phyloP scores from a whole-genome alignment of 2,797 vertebrate genomes.

The Chloroceryle inda region DNA sequence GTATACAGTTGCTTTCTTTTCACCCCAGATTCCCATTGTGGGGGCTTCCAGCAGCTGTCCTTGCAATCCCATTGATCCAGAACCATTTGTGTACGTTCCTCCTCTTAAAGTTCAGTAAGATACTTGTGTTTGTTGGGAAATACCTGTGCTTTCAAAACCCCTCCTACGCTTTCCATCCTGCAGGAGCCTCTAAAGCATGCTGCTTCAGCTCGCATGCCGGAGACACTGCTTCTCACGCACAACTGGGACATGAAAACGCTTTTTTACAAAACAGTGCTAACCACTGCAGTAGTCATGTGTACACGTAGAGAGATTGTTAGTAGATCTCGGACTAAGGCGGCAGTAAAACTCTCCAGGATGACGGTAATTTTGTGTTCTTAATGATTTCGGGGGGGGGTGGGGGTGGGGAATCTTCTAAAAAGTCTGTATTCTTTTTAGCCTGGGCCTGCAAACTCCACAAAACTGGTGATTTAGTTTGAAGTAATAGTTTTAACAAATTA shows the following conservation, averaged over 20 bases:
- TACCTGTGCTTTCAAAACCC: not conserved
- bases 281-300: not conserved
- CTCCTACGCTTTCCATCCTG: not conserved
- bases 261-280: not conserved
- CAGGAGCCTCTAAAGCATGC: not conserved
- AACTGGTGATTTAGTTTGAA: not conserved
- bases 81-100: constrained; percentile 70
- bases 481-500: not conserved
- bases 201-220: not conserved
- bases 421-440: not conserved
- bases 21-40: not conserved
- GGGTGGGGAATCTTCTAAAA: not conserved
- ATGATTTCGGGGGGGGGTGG: not conserved
- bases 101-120: not conserved
- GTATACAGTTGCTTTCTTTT: not conserved
- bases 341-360: not conserved
- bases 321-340: not conserved
- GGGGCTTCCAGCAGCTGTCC: not conserved
- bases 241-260: not conserved
- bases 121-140: not conserved
- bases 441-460: not conserved
- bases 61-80: constrained; percentile 76
- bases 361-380: not conserved
- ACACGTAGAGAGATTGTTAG: not conserved
- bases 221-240: not conserved